A percentile compares a stretch with the other conserved stretches of the same genome.
Conservation (phyloP, 2,888 invertebrate species). For the Thecocarcelia acutangulata region DNA sequence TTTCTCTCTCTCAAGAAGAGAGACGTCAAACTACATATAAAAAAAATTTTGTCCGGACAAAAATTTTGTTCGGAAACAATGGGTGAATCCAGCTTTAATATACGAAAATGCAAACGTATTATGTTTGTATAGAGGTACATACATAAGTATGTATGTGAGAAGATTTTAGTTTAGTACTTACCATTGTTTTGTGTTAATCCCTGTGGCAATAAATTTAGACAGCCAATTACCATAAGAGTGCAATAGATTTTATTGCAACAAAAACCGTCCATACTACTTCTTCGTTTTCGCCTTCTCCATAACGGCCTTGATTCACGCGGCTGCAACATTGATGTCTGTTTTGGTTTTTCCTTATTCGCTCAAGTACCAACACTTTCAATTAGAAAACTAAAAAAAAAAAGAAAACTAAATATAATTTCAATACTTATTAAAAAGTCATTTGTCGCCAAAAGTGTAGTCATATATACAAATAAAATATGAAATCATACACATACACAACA, state of each 20-base stretch:
- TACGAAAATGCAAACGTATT: no score
- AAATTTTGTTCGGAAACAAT: no score
- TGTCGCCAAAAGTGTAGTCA: no score
- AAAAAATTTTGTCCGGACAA: no score
- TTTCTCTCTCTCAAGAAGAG: no score
- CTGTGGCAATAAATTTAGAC: conserved; percentile 29
- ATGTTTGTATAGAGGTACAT: neutral
- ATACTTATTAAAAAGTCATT: no score
- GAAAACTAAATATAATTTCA: no score
- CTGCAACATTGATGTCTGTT: conserved; percentile 27
- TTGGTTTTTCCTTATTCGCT: neutral
- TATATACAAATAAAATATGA: no score
- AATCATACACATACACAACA: no score
- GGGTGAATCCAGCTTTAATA: no score
- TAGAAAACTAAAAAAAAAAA: neutral
- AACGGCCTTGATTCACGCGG: conserved; percentile 28
- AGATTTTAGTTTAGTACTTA: conserved; percentile 19
- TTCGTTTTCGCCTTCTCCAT: conserved; percentile 40
- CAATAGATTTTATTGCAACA: neutral
- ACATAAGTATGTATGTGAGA: neutral
- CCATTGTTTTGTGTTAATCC: conserved; percentile 49
- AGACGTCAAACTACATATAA: no score
- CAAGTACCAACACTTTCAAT: conserved; percentile 1
- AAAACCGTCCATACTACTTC: conserved; percentile 2
- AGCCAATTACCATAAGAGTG: conserved; percentile 23